Conservation (phyloP, 2,888 invertebrate genomes). For the Caenorhabditis sulstoni region DNA sequence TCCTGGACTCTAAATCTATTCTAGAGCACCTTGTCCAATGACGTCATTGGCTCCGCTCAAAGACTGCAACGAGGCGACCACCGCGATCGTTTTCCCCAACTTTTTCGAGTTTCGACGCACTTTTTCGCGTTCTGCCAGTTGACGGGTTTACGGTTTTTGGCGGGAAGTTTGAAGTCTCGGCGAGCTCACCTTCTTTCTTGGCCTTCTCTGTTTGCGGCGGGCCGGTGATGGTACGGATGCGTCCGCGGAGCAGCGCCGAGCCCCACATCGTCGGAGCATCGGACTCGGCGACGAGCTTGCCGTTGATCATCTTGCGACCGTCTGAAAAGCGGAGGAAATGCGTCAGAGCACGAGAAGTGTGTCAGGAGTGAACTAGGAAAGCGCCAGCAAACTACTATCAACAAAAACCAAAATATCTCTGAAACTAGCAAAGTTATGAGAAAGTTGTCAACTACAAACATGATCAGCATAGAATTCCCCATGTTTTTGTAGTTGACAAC, state of each 20-base stretch:
- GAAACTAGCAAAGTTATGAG: no score
- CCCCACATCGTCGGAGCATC: constrained; percentile 53
- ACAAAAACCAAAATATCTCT: no score
- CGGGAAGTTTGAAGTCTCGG: neutral
- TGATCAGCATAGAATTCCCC: neutral
- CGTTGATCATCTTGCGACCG: constrained; percentile 67
- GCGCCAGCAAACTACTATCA: no score
- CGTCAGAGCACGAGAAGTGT: neutral
- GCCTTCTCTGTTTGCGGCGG: constrained; percentile 14
- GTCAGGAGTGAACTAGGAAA: no score
- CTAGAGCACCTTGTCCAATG: constrained; percentile 42
- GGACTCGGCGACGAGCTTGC: constrained; percentile 51
- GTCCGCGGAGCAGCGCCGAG: constrained; percentile 49
- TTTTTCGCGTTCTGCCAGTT: constrained; percentile 42
- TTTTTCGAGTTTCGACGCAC: constrained; percentile 52
- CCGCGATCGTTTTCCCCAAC: constrained; percentile 44
- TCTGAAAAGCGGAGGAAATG: constrained; percentile 35
- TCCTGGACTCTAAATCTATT: no score
- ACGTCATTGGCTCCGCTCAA: constrained; percentile 13
- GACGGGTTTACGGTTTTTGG: neutral
- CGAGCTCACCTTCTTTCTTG: constrained; percentile 33
- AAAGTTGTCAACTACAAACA: neutral
- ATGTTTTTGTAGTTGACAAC: no score
- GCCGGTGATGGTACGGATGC: constrained; percentile 39
- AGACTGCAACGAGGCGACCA: constrained; percentile 38